These are phyloP conservation scores for Tanytarsus gracilentus DNA, from an alignment of 2,888 invertebrate species.

Conservation along the genomic window DNA sequence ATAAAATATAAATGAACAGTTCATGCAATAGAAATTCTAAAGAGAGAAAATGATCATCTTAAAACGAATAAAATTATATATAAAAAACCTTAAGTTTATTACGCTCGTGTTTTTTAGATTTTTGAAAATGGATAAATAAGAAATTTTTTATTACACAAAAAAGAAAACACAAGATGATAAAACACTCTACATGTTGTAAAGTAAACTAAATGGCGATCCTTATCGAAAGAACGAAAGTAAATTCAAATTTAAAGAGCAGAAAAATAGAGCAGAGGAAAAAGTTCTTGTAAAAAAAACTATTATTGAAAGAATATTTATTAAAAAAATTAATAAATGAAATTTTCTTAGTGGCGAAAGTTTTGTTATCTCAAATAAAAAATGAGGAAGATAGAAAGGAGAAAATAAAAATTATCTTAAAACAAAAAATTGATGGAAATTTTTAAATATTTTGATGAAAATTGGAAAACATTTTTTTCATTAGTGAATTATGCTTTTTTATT, in stretches of 20 bases:
- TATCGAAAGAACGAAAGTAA: too few relatives aligned
- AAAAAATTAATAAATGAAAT: too few relatives aligned
- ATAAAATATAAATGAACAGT: constrained; percentile 13
- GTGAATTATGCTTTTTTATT: not conserved
- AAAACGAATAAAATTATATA: constrained; percentile 3
- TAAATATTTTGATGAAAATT: too few relatives aligned
- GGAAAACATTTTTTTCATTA: too few relatives aligned
- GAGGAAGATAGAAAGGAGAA: too few relatives aligned
- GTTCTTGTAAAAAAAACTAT: too few relatives aligned
- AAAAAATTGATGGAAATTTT: constrained; percentile 10
- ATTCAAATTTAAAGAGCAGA: too few relatives aligned
- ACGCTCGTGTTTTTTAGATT: constrained; percentile 20
- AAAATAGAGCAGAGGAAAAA: too few relatives aligned
- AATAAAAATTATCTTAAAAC: not conserved
- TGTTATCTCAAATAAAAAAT: constrained; percentile 26
- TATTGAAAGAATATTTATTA: too few relatives aligned
- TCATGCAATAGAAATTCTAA: constrained; percentile 28
- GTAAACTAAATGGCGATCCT: too few relatives aligned
- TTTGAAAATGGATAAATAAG: constrained; percentile 10
- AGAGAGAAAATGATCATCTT: constrained; percentile 6
- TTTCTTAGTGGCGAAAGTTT: too few relatives aligned
- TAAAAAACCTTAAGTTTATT: constrained; percentile 19
- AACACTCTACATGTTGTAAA: constrained; percentile 28
- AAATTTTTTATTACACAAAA: constrained; percentile 23
- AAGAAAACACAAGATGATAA: constrained; percentile 6